Conservation (phyloP, 2,888 invertebrate genomes). For the Silvanus unidentatus region DNA sequence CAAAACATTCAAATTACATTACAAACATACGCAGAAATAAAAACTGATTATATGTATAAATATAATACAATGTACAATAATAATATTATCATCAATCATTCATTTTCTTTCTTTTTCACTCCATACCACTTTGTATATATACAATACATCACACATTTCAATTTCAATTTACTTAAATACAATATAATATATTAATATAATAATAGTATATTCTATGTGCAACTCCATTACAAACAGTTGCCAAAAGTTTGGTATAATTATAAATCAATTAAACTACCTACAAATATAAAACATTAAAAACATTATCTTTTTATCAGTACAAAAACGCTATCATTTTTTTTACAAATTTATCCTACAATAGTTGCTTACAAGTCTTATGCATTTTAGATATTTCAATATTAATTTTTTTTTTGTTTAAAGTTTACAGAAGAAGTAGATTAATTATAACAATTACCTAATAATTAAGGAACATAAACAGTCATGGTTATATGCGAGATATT, state of each 20-base stretch:
- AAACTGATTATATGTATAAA: background rate
- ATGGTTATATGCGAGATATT: conserved; percentile 22
- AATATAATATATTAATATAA: too few relatives aligned
- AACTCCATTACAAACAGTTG: too few relatives aligned
- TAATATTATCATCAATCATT: background rate
- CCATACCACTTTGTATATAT: too few relatives aligned
- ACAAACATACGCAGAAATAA: background rate
- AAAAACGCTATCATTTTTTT: conserved; percentile 10
- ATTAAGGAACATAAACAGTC: conserved; percentile 24
- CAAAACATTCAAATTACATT: conserved; percentile 8
- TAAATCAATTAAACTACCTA: conserved; percentile 7
- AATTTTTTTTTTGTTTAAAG: background rate
- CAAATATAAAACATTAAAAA: conserved; percentile 10
- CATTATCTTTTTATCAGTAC: conserved; percentile 15
- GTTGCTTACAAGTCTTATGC: background rate
- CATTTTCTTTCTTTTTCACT: too few relatives aligned
- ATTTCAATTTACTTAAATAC: too few relatives aligned
- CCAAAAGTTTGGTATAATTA: background rate
- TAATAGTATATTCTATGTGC: too few relatives aligned
- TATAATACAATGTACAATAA: conserved; percentile 7
- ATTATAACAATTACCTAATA: conserved; percentile 1
- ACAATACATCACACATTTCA: too few relatives aligned
- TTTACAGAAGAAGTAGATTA: background rate
- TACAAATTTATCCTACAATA: conserved; percentile 11
- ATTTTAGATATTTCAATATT: background rate